These are phyloP conservation scores for Epiperipatus broadwayi DNA, from an alignment of 2,888 invertebrate species.

Conservation along the genomic window DNA sequence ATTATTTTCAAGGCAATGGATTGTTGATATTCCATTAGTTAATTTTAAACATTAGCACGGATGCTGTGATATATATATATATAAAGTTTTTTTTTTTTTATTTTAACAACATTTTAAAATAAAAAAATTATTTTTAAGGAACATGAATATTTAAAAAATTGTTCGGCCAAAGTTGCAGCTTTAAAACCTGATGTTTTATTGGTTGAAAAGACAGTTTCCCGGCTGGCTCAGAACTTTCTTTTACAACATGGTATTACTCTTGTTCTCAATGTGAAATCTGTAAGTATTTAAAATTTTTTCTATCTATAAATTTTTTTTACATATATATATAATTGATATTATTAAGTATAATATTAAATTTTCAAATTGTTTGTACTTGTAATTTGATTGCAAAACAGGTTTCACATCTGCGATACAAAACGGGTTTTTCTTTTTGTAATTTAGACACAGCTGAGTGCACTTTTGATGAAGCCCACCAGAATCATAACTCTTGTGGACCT, in stretches of 20 bases:
- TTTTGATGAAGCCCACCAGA: too few relatives aligned
- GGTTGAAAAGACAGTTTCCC: constrained; percentile 63
- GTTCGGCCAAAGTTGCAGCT: constrained; percentile 62
- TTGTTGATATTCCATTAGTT: too few relatives aligned
- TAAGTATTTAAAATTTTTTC: constrained; percentile 18
- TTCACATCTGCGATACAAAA: too few relatives aligned
- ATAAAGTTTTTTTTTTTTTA: too few relatives aligned
- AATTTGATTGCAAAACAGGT: too few relatives aligned
- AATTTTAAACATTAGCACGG: too few relatives aligned
- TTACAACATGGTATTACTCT: constrained; percentile 60
- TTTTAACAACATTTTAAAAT: too few relatives aligned
- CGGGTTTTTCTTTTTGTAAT: too few relatives aligned
- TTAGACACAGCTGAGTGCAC: too few relatives aligned
- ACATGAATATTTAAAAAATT: constrained; percentile 60
- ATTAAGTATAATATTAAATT: background rate
- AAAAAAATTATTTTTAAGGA: constrained; percentile 42
- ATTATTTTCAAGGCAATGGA: too few relatives aligned
- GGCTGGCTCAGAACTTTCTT: constrained; percentile 66
- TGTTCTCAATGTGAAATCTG: constrained; percentile 59
- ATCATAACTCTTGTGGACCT: too few relatives aligned
- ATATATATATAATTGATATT: background rate
- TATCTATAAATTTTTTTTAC: background rate
- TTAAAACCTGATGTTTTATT: constrained; percentile 69
- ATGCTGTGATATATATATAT: too few relatives aligned
- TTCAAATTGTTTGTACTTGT: background rate